phyloP scores from a whole-genome alignment of 2,888 invertebrate species.

The Trichacis sp. region DNA sequence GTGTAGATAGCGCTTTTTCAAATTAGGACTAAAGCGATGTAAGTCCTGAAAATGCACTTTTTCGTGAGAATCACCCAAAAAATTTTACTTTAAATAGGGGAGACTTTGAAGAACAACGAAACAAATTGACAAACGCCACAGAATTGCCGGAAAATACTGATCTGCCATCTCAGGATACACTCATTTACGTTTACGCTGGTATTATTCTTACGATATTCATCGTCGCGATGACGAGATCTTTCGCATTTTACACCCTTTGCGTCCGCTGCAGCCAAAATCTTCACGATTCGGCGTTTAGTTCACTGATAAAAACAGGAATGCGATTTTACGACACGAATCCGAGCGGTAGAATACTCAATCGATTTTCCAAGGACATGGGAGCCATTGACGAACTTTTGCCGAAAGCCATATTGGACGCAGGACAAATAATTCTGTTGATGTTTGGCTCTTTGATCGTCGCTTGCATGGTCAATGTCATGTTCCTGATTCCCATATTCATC shows the following conservation, averaged over 20 bases:
- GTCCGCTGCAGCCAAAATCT: conserved; percentile 71
- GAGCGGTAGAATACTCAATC: conserved; percentile 81
- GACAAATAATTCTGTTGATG: conserved; percentile 69
- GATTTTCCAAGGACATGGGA: conserved; percentile 88
- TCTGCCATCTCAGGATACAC: conserved; percentile 49
- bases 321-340: conserved; percentile 89
- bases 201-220: conserved; percentile 69
- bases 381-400: conserved; percentile 82
- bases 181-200: conserved; percentile 75
- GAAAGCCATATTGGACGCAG: conserved; percentile 75
- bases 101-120: conserved; percentile 70
- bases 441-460: conserved; percentile 75
- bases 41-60: no score
- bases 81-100: conserved; percentile 69
- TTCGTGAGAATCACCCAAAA: no score
- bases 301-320: conserved; percentile 73
- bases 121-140: conserved; percentile 25
- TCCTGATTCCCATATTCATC: conserved; percentile 73
- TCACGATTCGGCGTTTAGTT: conserved; percentile 72
- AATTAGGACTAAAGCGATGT: no score
- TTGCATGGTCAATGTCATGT: conserved; percentile 74
- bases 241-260: conserved; percentile 68
- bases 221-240: conserved; percentile 69
- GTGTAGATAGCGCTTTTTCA: no score
- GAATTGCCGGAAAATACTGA: conserved; percentile 4